phyloP scores from a whole-genome alignment of 2,113 vertebrate genomes.

The Xyliphius kryptos region DNA sequence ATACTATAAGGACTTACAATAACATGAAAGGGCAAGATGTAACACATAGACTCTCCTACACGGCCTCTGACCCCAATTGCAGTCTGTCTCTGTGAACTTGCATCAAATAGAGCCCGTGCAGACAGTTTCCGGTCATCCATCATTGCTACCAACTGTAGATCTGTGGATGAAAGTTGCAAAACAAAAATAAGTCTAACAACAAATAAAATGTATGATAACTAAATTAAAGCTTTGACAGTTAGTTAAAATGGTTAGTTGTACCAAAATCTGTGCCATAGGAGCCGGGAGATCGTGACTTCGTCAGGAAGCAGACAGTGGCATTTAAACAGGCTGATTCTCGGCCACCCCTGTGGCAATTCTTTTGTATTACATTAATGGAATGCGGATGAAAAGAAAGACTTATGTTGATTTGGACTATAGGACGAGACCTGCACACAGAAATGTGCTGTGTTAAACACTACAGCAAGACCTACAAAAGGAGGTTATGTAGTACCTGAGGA shows the following conservation, averaged over 20 bases:
- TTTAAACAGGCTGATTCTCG: constrained; percentile 76
- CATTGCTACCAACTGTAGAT: constrained; percentile 64
- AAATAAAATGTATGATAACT: neutral
- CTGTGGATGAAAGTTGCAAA: constrained; percentile 48
- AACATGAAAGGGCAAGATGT: constrained; percentile 77
- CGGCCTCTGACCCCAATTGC: constrained; percentile 53
- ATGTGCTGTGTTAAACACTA: too few species aligned
- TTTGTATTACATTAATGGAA: constrained; percentile 79
- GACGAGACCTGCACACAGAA: constrained; percentile 70
- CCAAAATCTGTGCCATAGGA: constrained; percentile 61
- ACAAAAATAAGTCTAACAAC: neutral
- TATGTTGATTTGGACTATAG: constrained; percentile 72
- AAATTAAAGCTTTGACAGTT: neutral
- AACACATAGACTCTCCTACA: constrained; percentile 66
- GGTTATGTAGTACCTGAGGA: constrained; percentile 69
- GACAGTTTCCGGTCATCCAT: constrained; percentile 78
- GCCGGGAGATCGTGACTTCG: constrained; percentile 59
- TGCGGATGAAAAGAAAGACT: constrained; percentile 72
- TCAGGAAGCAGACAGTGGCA: constrained; percentile 73
- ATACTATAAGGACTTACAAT: constrained; percentile 66
- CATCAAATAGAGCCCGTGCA: constrained; percentile 76
- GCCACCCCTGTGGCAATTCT: constrained; percentile 69
- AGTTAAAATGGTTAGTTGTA: constrained; percentile 38
- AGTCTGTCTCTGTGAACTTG: constrained; percentile 69
- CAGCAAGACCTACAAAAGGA: too few species aligned